Evolutionary conservation across 2,888 invertebrate species (phyloP).

Genomic region (Megastigmus dorsalis): DNA sequence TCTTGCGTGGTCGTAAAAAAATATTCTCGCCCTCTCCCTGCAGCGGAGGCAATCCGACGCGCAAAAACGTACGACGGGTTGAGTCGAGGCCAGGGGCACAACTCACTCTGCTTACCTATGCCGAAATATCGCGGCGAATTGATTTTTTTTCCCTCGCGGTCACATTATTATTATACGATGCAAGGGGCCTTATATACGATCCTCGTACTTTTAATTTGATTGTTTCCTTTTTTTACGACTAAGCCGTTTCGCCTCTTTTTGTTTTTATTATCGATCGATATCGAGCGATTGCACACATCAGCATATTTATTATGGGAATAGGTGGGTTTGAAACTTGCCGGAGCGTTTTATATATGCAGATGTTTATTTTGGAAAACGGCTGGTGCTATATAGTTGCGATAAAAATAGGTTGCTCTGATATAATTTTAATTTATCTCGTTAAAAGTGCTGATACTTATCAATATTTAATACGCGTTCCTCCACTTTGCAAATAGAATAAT

Average conservation of each 20-base stretch:
- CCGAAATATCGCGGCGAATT: conserved; percentile 36
- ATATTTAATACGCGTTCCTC: too few species aligned
- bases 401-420: too few species aligned
- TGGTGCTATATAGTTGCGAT: too few species aligned
- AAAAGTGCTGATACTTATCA: too few species aligned
- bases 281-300: neutral
- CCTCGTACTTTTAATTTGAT: conserved; percentile 32
- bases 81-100: neutral
- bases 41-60: neutral
- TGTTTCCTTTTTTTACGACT: conserved; percentile 34
- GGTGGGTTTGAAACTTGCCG: too few species aligned
- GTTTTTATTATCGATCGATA: conserved; percentile 25
- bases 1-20: conserved; percentile 21
- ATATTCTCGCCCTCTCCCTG: neutral
- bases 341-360: too few species aligned
- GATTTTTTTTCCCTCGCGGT: conserved; percentile 30
- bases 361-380: too few species aligned
- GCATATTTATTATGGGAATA: neutral
- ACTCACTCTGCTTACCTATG: conserved; percentile 13
- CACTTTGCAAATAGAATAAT: too few species aligned
- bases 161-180: neutral
- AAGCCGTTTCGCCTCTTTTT: conserved; percentile 5
- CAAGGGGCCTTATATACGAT: neutral
- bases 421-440: too few species aligned
- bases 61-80: neutral